phyloP scores from a whole-genome alignment of 64 coral and sea anemone species.

The Dendrophyllia cribrosa region DNA sequence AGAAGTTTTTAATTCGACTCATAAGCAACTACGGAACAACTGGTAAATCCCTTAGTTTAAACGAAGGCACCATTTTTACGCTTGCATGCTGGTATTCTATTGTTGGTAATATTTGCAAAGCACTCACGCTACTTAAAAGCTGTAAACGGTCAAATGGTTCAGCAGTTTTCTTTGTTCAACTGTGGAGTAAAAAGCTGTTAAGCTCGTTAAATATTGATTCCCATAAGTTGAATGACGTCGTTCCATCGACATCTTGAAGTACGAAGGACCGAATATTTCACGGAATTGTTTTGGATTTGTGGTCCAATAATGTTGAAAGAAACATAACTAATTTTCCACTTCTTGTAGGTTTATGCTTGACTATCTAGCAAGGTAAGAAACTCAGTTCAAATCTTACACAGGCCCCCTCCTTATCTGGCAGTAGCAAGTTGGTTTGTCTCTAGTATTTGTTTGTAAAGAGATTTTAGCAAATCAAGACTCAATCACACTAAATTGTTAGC shows the following conservation, averaged over 20 bases:
- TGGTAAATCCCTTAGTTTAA: background rate
- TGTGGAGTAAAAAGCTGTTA: background rate
- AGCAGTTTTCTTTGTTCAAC: background rate
- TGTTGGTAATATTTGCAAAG: slow-evolving; percentile 3
- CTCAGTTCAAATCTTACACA: background rate
- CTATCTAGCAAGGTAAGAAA: background rate
- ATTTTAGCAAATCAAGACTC: too few relatives aligned
- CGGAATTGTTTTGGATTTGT: background rate
- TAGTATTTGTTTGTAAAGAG: background rate
- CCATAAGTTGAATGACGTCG: background rate
- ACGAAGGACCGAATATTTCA: background rate
- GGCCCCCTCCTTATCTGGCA: background rate
- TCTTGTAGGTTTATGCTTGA: background rate
- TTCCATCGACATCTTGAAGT: background rate
- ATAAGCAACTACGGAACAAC: background rate
- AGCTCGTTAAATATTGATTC: slow-evolving; percentile 1
- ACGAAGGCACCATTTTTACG: background rate
- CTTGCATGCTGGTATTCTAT: background rate
- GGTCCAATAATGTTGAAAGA: background rate
- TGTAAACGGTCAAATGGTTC: background rate
- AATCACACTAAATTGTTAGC: too few relatives aligned
- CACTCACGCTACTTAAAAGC: background rate
- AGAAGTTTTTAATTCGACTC: too few relatives aligned
- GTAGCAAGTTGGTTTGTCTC: background rate
- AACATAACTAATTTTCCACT: background rate